Evolutionary conservation across 2,888 invertebrate genomes (phyloP).

Genomic region (Lithodes maja): DNA sequence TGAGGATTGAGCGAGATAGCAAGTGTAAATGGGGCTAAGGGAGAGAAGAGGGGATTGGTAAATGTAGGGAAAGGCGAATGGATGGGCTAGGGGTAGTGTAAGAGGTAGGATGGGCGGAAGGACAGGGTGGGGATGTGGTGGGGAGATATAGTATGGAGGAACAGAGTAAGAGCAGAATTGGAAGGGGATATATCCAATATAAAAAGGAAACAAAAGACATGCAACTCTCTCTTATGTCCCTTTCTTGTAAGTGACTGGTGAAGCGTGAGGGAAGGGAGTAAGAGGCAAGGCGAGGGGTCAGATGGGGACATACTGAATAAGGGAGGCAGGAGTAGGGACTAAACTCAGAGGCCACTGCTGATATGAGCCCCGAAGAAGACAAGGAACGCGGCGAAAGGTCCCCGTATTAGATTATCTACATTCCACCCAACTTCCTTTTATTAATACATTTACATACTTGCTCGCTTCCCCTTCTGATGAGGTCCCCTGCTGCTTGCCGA

Average conservation of each 20-base stretch:
- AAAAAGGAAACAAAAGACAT: background rate
- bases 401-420: conserved; percentile 32
- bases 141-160: background rate
- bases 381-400: conserved; percentile 1
- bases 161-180: conserved; percentile 1
- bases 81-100: conserved; percentile 1
- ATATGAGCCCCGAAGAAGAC: background rate
- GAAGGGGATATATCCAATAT: background rate
- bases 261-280: background rate
- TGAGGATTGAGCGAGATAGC: background rate
- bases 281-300: background rate
- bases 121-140: background rate
- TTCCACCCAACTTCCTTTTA: conserved; percentile 23
- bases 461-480: conserved; percentile 27
- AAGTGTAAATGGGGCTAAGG: background rate
- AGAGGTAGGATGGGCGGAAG: background rate
- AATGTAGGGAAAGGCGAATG: background rate
- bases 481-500: background rate
- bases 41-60: background rate
- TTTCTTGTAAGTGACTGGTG: background rate
- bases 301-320: background rate
- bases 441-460: conserved; percentile 45
- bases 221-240: no score
- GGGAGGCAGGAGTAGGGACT: background rate
- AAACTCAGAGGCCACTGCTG: background rate